phyloP scores from a whole-genome alignment of 1,140 invertebrate genomes.

The Hermetia illucens region DNA sequence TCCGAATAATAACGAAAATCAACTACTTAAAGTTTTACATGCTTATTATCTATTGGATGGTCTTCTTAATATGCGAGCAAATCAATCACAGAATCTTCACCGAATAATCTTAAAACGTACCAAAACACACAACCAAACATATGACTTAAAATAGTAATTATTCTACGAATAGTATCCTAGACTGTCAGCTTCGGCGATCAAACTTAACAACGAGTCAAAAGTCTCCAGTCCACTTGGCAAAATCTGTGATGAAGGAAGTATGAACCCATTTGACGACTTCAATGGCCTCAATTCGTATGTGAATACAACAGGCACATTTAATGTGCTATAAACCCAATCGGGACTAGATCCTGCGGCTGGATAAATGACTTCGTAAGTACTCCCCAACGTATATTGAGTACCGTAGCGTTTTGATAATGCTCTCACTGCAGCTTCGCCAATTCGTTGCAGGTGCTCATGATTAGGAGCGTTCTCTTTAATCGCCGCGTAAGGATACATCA shows the following conservation, averaged over 20 bases:
- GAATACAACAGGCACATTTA: conserved; percentile 47
- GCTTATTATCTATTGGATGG: no score
- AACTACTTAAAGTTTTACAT: no score
- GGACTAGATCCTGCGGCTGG: conserved; percentile 45
- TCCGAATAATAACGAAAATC: no score
- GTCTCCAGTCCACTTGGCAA: conserved; percentile 35
- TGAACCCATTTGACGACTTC: conserved; percentile 41
- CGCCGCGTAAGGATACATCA: conserved; percentile 57
- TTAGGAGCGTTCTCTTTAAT: conserved; percentile 39
- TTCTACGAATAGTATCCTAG: background rate
- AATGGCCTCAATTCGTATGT: conserved; percentile 54
- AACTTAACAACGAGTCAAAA: conserved; percentile 29
- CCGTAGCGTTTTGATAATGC: conserved; percentile 44
- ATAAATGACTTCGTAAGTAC: conserved; percentile 21
- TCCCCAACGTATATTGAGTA: conserved; percentile 41
- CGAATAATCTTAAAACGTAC: no score
- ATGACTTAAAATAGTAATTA: no score
- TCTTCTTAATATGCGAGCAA: no score
- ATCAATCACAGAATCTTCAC: no score
- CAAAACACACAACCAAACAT: no score
- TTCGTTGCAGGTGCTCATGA: conserved; percentile 40
- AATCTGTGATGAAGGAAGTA: conserved; percentile 53
- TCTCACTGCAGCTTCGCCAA: conserved; percentile 41
- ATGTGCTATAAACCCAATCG: conserved; percentile 50
- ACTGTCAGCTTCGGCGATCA: conserved; percentile 24